Evolutionary conservation across 1,140 invertebrate species (phyloP).

Genomic region (Bradynema listronoti): DNA sequence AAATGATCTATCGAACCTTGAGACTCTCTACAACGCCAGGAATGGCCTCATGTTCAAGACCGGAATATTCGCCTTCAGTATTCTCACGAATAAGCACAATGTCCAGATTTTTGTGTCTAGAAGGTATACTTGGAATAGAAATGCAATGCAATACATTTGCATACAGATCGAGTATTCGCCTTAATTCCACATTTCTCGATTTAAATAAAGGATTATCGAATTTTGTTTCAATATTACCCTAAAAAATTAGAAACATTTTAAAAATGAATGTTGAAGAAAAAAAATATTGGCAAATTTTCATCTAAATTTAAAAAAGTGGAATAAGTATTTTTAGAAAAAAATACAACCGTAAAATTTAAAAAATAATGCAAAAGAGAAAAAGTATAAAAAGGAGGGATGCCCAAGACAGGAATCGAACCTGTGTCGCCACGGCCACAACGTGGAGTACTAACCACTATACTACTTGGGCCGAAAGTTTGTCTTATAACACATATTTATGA

Average conservation of each 20-base stretch:
- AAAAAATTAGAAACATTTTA: constrained; percentile 1
- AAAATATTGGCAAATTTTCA: constrained; percentile 1
- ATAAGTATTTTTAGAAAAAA: neutral
- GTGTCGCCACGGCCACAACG: constrained; percentile 56
- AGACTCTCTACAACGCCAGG: constrained; percentile 87
- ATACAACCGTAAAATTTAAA: no score
- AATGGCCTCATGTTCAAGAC: constrained; percentile 93
- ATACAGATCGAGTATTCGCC: constrained; percentile 62
- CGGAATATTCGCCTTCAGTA: constrained; percentile 68
- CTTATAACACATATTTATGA: no score
- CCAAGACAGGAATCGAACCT: constrained; percentile 11
- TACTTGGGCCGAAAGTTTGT: constrained; percentile 51
- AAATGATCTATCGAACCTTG: constrained; percentile 63
- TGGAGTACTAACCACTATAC: constrained; percentile 57
- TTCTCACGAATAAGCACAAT: constrained; percentile 73
- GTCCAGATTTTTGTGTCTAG: constrained; percentile 82
- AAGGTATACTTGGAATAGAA: constrained; percentile 77
- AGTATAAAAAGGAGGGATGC: neutral
- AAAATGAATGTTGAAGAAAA: no score
- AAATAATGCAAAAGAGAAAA: neutral
- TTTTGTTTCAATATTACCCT: constrained; percentile 58
- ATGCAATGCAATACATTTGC: constrained; percentile 93
- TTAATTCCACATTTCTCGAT: constrained; percentile 52
- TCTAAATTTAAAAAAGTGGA: constrained; percentile 1
- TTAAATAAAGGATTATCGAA: constrained; percentile 54